Evolutionary conservation across 37 sponge, comb jelly and placozoan species (phyloP).

Genomic region (Mnemiopsis leidyi): DNA sequence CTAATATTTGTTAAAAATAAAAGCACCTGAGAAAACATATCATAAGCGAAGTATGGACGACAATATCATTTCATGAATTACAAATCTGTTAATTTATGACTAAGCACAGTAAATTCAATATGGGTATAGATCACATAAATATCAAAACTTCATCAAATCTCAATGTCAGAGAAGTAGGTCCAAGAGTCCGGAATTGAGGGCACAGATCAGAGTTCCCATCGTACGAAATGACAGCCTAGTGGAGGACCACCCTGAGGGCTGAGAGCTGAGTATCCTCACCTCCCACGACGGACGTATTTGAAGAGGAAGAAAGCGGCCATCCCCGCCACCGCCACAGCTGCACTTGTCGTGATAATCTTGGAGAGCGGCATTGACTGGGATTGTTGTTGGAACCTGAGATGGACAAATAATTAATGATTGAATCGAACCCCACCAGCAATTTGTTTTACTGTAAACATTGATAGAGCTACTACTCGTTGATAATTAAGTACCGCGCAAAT

Average conservation of each 20-base stretch:
- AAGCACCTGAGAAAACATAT: neutral
- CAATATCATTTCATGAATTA: neutral
- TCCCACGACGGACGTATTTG: constrained; percentile 7
- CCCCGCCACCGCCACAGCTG: constrained; percentile 13
- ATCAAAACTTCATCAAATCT: neutral
- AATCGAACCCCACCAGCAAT: no score
- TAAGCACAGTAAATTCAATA: neutral
- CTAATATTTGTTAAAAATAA: neutral
- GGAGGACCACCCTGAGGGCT: no score
- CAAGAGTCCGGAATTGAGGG: no score
- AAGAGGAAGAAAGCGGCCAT: constrained; percentile 58
- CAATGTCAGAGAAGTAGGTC: no score
- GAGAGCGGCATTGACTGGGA: neutral
- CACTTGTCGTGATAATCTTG: constrained; percentile 32
- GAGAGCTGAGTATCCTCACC: no score
- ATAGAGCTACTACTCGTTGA: no score
- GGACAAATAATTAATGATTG: neutral
- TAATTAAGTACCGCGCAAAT: no score
- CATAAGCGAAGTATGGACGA: neutral
- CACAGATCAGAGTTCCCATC: no score
- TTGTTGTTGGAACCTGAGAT: constrained; percentile 46
- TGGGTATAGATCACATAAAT: neutral
- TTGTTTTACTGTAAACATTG: no score
- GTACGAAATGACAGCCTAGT: no score
- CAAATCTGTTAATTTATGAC: neutral